Percentiles rank a stretch among this genome's conserved stretches.
Conservation (phyloP, 2,888 invertebrate genomes). For the Drosophila greeni region DNA sequence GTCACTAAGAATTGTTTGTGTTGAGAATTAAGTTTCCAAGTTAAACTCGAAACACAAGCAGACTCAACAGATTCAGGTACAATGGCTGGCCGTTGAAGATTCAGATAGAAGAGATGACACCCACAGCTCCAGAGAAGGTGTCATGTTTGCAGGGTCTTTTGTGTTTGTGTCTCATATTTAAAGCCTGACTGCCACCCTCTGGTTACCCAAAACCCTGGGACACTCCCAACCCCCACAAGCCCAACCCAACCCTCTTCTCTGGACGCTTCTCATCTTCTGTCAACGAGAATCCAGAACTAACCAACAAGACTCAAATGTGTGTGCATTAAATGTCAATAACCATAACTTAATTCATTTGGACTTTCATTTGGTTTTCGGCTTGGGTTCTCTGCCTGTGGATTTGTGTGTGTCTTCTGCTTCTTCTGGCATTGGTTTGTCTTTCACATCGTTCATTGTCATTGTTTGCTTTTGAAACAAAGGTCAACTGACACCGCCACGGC, state of each 20-base stretch:
- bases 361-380: conserved; percentile 40
- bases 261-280: conserved; percentile 51
- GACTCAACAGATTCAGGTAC: conserved; percentile 1
- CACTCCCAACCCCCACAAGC: neutral
- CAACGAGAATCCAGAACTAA: conserved; percentile 34
- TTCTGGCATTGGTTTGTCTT: conserved; percentile 59
- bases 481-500: conserved; percentile 41
- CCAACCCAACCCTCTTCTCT: conserved; percentile 6
- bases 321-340: conserved; percentile 73
- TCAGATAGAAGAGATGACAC: neutral
- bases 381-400: conserved; percentile 16
- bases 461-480: conserved; percentile 63
- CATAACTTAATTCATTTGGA: conserved; percentile 72
- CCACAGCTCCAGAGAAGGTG: conserved; percentile 10
- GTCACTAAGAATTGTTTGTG: conserved; percentile 26
- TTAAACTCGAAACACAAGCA: conserved; percentile 15
- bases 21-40: conserved; percentile 23
- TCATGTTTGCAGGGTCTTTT: conserved; percentile 19
- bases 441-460: conserved; percentile 64
- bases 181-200: conserved; percentile 35
- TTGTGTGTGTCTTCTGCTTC: conserved; percentile 34
- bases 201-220: neutral
- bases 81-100: conserved; percentile 1
- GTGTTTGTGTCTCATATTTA: conserved; percentile 49
- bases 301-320: conserved; percentile 32